A percentile compares a stretch with the other conserved stretches of the same genome.
These are phyloP conservation scores for Caerostris extrusa DNA, from an alignment of 1,140 invertebrate species.

Conservation along the genomic window DNA sequence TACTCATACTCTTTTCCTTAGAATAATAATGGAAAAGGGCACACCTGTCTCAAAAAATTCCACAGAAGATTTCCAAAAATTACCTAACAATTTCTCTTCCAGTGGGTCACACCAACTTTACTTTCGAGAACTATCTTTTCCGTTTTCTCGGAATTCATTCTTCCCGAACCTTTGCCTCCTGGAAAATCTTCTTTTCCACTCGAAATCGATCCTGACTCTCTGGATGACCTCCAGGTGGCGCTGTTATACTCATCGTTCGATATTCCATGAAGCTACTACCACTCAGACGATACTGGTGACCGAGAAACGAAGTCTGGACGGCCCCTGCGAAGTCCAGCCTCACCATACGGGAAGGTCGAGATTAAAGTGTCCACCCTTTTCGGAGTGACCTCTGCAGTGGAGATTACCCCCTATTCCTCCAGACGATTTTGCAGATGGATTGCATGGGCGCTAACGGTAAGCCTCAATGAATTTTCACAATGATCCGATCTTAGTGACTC, in stretches of 20 bases:
- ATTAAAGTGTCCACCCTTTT: neutral
- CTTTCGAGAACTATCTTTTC: neutral
- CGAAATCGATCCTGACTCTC: slow-evolving; percentile 12
- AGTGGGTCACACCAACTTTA: neutral
- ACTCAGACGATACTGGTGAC: neutral
- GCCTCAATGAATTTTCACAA: neutral
- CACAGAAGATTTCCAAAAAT: neutral
- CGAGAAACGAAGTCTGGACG: slow-evolving; percentile 32
- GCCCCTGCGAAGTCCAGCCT: neutral
- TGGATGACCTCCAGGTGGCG: slow-evolving; percentile 18
- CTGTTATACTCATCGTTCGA: neutral
- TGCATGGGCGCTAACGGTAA: slow-evolving; percentile 1
- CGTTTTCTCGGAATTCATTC: neutral
- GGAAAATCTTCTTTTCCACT: neutral
- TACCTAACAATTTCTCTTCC: neutral
- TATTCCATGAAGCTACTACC: slow-evolving; percentile 30
- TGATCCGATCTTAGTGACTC: neutral
- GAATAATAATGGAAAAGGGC: neutral
- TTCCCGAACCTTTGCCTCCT: neutral
- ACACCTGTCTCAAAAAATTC: neutral
- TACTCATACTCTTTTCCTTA: too few species aligned
- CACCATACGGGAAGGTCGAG: slow-evolving; percentile 43
- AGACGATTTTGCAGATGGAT: neutral
- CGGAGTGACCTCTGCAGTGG: slow-evolving; percentile 24
- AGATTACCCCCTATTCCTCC: neutral